Evolutionary conservation across 2,797 vertebrate genomes (phyloP), one percentile per base, ranked within the genome.

Genomic region (Neosilurus mollespiculum): DNA sequence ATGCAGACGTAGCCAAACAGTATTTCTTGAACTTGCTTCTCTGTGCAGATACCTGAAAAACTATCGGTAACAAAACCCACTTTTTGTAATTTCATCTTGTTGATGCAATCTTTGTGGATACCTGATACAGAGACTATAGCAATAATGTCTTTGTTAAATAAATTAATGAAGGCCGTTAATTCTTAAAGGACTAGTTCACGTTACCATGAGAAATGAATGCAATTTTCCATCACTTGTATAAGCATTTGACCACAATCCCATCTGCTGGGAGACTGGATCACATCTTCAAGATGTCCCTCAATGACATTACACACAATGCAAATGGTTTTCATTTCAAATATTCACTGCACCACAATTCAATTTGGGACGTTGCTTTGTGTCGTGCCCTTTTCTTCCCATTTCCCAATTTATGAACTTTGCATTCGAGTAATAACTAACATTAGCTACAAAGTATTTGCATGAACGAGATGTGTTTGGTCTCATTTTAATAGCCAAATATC

Each of bases 151-250:
- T 83, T 81, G 82, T 84, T 87, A 70, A 83, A 65, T 76, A 70
- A 75, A 83, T 84, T 54, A 89, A 82, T 71, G 26, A 16, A 70
- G 43, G 61, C 64, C 84, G 84, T 89, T 51, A 88, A 87, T 85
- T 85, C 76, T 86, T 87, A 85, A 87, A 81, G 76, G 66, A 83
- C 61, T 58, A 34, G 34, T 56, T 83, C 79, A 16, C 49, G 82
- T 81, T 81, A 81, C 86, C 80, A 64, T 80, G 77, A 88, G 64
- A 86, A 86, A 86, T 82, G 56, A 61, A 65, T 43, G 26, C n/a
- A 6, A 85, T 71, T 87, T 83, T 85, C 84, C 76, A 69, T 26
- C 16, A 53, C 30, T 67, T 24, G 43, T 76, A 56, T 26, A 53
- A 71, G 75, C 64, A 61, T 49, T 26, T 56, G 59, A 75, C 34